These are phyloP conservation scores for Altica lythri DNA, from an alignment of 2,888 invertebrate genomes.

Conservation along the genomic window DNA sequence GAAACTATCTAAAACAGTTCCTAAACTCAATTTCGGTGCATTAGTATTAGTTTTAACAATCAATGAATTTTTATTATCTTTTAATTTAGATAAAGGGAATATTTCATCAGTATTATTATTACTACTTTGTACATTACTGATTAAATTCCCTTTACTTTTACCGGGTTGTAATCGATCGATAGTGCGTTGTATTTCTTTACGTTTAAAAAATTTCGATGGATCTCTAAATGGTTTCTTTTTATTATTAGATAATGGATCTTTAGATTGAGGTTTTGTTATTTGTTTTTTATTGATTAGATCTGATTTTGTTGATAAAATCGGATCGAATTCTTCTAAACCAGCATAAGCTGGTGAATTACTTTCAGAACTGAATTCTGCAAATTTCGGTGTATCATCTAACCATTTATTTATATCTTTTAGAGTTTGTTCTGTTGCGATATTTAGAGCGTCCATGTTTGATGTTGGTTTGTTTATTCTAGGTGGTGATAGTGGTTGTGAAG, in stretches of 20 bases:
- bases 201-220: constrained; percentile 57
- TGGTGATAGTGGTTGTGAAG: neutral
- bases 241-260: too few relatives aligned
- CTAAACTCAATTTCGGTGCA: constrained; percentile 82
- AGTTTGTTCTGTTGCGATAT: constrained; percentile 75
- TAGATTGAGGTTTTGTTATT: too few relatives aligned
- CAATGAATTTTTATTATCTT: constrained; percentile 63
- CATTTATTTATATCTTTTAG: constrained; percentile 87
- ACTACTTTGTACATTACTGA: constrained; percentile 68
- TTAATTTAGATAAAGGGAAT: constrained; percentile 62
- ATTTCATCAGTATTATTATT: constrained; percentile 68
- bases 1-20: constrained; percentile 79
- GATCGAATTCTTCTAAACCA: constrained; percentile 67
- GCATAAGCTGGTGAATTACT: constrained; percentile 72
- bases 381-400: constrained; percentile 82
- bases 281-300: constrained; percentile 50
- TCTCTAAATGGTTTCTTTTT: constrained; percentile 60
- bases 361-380: constrained; percentile 75
- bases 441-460: constrained; percentile 65
- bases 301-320: too few relatives aligned
- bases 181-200: constrained; percentile 77
- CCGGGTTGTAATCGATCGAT: constrained; percentile 85
- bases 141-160: constrained; percentile 84
- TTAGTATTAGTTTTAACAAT: constrained; percentile 68
- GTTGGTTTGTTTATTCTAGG: constrained; percentile 45